Evolutionary conservation across 2,888 invertebrate genomes (phyloP).

Genomic region (Trachelus troglodyta): DNA sequence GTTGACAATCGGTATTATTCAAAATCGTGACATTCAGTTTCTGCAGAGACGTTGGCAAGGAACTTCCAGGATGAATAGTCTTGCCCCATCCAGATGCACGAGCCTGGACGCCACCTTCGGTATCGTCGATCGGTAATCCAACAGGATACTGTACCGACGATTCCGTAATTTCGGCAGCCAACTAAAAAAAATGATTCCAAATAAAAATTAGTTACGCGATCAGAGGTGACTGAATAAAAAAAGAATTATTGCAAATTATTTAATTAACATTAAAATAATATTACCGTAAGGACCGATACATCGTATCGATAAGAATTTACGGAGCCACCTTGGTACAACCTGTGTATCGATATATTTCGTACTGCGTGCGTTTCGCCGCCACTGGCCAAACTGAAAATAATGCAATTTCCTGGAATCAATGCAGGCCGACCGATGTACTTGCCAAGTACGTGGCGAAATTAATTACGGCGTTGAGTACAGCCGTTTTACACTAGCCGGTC

Average conservation of each 20-base stretch:
- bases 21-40: slow-evolving; percentile 17
- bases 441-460: too few relatives aligned
- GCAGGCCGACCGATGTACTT: too few relatives aligned
- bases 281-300: too few relatives aligned
- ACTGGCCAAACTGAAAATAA: slow-evolving; percentile 39
- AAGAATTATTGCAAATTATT: too few relatives aligned
- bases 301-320: too few relatives aligned
- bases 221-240: too few relatives aligned
- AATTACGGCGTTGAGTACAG: too few relatives aligned
- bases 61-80: slow-evolving; percentile 18
- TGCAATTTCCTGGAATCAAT: slow-evolving; percentile 33
- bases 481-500: too few relatives aligned
- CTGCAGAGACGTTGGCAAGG: slow-evolving; percentile 25
- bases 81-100: slow-evolving; percentile 14
- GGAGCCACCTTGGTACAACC: too few relatives aligned
- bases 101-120: slow-evolving; percentile 1
- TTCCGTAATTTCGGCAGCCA: slow-evolving; percentile 9
- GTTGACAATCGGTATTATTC: slow-evolving; percentile 22
- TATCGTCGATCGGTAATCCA: slow-evolving; percentile 6
- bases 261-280: too few relatives aligned
- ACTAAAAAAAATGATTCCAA: background rate
- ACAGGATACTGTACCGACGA: slow-evolving; percentile 11
- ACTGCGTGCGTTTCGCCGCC: slow-evolving; percentile 17
- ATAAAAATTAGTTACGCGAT: too few relatives aligned
- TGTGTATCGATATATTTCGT: too few relatives aligned